phyloP scores from a whole-genome alignment of 2,113 vertebrate species.

The Athene cunicularia region DNA sequence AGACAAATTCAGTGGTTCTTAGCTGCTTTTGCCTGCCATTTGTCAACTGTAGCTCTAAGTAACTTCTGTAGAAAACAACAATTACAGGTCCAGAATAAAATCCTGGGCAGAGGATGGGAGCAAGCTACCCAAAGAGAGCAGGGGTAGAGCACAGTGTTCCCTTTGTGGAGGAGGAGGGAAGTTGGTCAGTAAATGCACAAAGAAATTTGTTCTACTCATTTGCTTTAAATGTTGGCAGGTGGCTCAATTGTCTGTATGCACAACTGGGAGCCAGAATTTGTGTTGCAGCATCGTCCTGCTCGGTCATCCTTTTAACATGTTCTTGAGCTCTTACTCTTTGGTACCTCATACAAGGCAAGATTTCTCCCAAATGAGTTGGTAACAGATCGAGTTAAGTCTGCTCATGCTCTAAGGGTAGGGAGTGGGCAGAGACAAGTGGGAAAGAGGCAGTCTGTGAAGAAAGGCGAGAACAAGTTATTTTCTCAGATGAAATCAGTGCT shows the following conservation, averaged over 20 bases:
- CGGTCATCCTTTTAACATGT: neutral
- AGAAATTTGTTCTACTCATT: constrained; percentile 11
- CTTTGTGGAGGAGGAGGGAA: constrained; percentile 20
- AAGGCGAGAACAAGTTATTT: constrained; percentile 39
- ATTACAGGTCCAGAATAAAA: neutral
- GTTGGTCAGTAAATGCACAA: neutral
- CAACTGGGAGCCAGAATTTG: neutral
- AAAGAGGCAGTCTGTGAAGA: neutral
- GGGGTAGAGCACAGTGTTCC: neutral
- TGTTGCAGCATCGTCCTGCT: neutral
- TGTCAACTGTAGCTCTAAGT: constrained; percentile 26
- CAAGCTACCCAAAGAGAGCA: neutral
- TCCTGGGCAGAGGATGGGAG: neutral
- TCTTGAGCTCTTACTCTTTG: neutral
- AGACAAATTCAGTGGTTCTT: constrained; percentile 37
- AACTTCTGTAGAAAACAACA: neutral
- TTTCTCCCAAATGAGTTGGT: neutral
- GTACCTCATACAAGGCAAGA: neutral
- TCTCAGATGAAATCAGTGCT: neutral
- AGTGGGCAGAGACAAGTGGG: constrained; percentile 5
- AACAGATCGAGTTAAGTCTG: neutral
- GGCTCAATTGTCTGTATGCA: neutral
- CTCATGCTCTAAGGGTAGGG: neutral
- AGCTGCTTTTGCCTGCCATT: constrained; percentile 13
- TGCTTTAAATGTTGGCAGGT: constrained; percentile 11